Conservation (phyloP, 2,888 invertebrate genomes). For the Hyposoter dolosus region DNA sequence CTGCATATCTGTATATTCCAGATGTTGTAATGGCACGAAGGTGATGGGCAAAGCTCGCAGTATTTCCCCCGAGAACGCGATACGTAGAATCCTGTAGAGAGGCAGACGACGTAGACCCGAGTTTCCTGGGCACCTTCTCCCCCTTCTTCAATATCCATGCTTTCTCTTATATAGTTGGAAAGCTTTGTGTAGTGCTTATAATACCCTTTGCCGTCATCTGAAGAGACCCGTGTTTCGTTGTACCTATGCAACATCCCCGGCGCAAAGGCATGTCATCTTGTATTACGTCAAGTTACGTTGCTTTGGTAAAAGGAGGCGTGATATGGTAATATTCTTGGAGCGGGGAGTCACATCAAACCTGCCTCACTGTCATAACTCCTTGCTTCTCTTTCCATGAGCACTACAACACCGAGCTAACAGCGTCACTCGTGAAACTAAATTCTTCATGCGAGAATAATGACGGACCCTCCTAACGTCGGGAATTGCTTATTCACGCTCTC, state of each 20-base stretch:
- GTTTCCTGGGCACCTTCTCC: slow-evolving; percentile 51
- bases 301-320: slow-evolving; percentile 21
- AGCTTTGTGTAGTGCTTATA: slow-evolving; percentile 30
- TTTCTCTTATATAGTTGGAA: slow-evolving; percentile 40
- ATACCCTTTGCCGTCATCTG: slow-evolving; percentile 25
- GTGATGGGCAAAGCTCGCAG: slow-evolving; percentile 61
- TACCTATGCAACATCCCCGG: slow-evolving; percentile 24
- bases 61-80: slow-evolving; percentile 72
- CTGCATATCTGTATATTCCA: slow-evolving; percentile 35
- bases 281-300: slow-evolving; percentile 53
- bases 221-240: slow-evolving; percentile 12
- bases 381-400: slow-evolving; percentile 6
- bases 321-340: slow-evolving; percentile 44
- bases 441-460: slow-evolving; percentile 79
- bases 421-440: slow-evolving; percentile 76
- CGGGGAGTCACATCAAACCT: slow-evolving; percentile 36
- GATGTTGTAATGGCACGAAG: slow-evolving; percentile 49
- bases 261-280: slow-evolving; percentile 50
- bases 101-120: slow-evolving; percentile 40
- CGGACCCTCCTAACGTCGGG: slow-evolving; percentile 66
- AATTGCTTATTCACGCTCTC: slow-evolving; percentile 65
- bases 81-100: slow-evolving; percentile 22
- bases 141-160: slow-evolving; percentile 34
- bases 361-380: slow-evolving; percentile 24
- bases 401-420: slow-evolving; percentile 59